These are phyloP conservation scores for Novumbra hubbsi DNA, from an alignment of 2,797 vertebrate genomes.

Conservation along the genomic window DNA sequence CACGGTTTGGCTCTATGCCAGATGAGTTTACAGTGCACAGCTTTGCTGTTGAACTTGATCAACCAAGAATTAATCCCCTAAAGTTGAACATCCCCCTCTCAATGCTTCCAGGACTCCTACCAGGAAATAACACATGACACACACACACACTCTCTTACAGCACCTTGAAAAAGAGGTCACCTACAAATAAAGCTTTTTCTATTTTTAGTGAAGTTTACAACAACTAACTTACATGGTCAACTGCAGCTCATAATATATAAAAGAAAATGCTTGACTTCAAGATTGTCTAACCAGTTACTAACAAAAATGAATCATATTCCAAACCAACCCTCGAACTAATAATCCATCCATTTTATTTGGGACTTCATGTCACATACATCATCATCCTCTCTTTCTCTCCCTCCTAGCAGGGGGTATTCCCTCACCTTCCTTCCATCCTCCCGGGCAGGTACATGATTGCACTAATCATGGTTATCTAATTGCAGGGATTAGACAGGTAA, in stretches of 20 bases:
- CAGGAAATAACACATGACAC: not conserved
- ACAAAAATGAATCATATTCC: not conserved
- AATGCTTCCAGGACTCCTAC: not conserved
- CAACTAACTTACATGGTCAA: not conserved
- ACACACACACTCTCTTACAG: not conserved
- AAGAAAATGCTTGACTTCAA: not conserved
- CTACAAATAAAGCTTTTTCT: not conserved
- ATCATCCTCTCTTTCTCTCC: not conserved
- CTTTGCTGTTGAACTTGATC: slow-evolving; percentile 68
- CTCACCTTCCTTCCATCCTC: slow-evolving; percentile 16
- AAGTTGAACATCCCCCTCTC: slow-evolving; percentile 51
- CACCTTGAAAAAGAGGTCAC: not conserved
- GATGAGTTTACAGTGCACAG: slow-evolving; percentile 64
- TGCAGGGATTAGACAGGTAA: slow-evolving; percentile 71
- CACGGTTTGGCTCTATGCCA: slow-evolving; percentile 46
- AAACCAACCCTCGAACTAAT: not conserved
- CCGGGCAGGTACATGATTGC: slow-evolving; percentile 52
- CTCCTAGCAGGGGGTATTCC: slow-evolving; percentile 2
- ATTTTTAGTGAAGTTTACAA: slow-evolving; percentile 1
- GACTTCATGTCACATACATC: not conserved
- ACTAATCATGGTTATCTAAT: slow-evolving; percentile 75
- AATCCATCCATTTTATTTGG: not conserved
- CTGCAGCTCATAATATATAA: not conserved
- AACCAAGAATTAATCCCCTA: slow-evolving; percentile 63
- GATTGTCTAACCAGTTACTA: not conserved